Conservation (phyloP, 1,140 invertebrate species). For the Acromyrmex echinatior region DNA sequence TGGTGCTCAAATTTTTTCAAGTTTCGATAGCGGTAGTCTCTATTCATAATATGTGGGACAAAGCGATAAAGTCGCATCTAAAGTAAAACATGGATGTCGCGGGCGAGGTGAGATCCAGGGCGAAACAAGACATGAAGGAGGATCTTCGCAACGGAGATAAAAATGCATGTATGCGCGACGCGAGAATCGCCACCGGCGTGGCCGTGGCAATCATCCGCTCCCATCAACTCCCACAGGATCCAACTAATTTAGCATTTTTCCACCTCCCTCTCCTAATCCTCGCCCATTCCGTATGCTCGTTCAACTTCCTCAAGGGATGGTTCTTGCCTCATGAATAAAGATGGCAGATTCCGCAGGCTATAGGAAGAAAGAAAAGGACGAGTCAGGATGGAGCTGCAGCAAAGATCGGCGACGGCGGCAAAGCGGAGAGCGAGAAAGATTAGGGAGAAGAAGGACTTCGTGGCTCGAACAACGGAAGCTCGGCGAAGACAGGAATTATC, state of each 20-base stretch:
- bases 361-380: slow-evolving; percentile 42
- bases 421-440: slow-evolving; percentile 36
- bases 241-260: slow-evolving; percentile 66
- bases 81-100: not conserved
- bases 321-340: slow-evolving; percentile 70
- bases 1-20: not conserved
- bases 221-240: slow-evolving; percentile 20
- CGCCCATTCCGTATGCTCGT: not conserved
- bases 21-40: slow-evolving; percentile 28
- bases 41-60: slow-evolving; percentile 41
- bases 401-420: slow-evolving; percentile 13
- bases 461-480: slow-evolving; percentile 50
- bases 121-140: not conserved
- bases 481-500: slow-evolving; percentile 58
- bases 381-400: slow-evolving; percentile 24
- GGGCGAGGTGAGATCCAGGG: not conserved
- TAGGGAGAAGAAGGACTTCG: slow-evolving; percentile 40
- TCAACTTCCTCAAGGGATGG: slow-evolving; percentile 33
- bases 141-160: slow-evolving; percentile 52
- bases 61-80: slow-evolving; percentile 24
- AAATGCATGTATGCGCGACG: slow-evolving; percentile 59
- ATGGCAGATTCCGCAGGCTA: slow-evolving; percentile 53
- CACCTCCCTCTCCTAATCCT: not conserved
- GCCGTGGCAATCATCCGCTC: slow-evolving; percentile 56
- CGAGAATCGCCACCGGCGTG: slow-evolving; percentile 52